Base-by-base conservation (phyloP, 1,140 invertebrate genomes). In the Rhyzopertha dominica region DNA sequence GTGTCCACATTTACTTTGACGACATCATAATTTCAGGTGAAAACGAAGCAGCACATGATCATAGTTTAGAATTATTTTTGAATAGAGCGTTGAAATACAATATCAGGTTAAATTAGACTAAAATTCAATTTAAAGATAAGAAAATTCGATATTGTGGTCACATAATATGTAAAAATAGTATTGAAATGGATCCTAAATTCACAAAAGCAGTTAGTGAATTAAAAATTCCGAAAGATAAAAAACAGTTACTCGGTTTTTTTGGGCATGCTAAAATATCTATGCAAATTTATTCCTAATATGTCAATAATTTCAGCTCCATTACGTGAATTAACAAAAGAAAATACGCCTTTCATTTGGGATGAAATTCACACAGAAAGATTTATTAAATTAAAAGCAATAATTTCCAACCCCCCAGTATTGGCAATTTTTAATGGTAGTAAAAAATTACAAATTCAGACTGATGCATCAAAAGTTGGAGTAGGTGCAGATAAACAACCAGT, bases 251-350 rank as follows among this genome's bases (percentile, higher is more conserved):
- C 41, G 55, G 53, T 46, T 61, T 71, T 46, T 37, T 73, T 53
- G 20, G 68, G 68, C 2, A 58, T 69, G 48, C 47, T 66, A 4
- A 70, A 66, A 40, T 69, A 61, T 53, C 40, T 69, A 5, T 31
- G 51, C 24, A 57, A 59, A 43, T 70, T 64, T 51, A 61, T 70
- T 16, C 55, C 51, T 12, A 63, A 72, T 48, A 53, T 67, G 12
- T 63, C 67, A 12, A 49, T 65, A 22, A 22, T 56, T 5, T 63
- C 65, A 5, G 47, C 42, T 20, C 50, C 62, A 19, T 48, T 77
- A 14, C 50, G 63, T 7, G 36, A 61, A 3, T 47, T 75, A 5
- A 40, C 65, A 19, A 64, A 65, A 45, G 69, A 72, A 49, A 57
- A 71, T n/a, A n/a, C n/a, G n/a, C n/a, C n/a, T n/a, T n/a, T n/a